A percentile compares a stretch with the other conserved stretches of the same genome.
phyloP scores from a whole-genome alignment of 2,797 vertebrate species.

The Melanotaenia pygmaea region DNA sequence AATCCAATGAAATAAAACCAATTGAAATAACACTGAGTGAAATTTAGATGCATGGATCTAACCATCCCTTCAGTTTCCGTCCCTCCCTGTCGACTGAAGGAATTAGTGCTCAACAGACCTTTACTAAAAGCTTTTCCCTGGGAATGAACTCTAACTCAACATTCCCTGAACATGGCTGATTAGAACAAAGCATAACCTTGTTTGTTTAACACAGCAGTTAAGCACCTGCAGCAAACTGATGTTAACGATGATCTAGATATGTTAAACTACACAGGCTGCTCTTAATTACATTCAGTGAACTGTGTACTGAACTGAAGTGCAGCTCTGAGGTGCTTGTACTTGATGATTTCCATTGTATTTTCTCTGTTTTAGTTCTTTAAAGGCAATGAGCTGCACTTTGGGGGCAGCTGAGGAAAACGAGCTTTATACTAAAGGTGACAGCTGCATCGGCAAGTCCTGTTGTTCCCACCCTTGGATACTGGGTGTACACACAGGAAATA shows the following conservation, averaged over 20 bases:
- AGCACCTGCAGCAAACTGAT: conserved; percentile 8
- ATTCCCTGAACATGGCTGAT: background rate
- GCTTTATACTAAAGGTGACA: background rate
- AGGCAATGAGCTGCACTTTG: no score
- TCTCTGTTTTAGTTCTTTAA: no score
- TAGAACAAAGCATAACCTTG: background rate
- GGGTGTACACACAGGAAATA: conserved; percentile 3
- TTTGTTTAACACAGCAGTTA: background rate
- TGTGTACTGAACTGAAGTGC: no score
- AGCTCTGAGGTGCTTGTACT: background rate
- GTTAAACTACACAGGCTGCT: conserved; percentile 3
- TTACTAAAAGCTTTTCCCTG: background rate
- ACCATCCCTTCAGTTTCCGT: background rate
- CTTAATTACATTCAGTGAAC: no score
- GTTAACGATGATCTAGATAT: background rate
- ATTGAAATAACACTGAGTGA: background rate
- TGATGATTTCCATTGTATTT: no score
- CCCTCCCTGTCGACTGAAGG: background rate
- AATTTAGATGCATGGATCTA: background rate
- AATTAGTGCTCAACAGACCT: background rate
- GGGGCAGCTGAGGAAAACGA: background rate
- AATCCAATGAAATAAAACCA: background rate
- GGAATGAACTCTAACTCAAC: background rate
- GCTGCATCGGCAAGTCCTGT: background rate
- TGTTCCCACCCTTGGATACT: background rate